Base-by-base conservation (phyloP, 35 echinoderm and acorn worm genomes). In the Chiridota heheva region DNA sequence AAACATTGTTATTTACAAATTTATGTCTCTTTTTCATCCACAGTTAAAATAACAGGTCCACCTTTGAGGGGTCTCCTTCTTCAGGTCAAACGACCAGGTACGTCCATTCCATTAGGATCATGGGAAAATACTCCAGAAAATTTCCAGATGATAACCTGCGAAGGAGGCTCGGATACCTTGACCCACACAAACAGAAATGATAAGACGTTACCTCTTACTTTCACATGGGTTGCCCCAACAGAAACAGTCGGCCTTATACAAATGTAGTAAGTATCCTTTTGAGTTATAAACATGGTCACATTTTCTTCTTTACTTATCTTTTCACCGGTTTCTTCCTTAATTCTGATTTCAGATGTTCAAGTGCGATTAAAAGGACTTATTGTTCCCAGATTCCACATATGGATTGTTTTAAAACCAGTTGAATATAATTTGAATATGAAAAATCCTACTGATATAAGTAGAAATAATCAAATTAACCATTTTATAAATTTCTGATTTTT, bases 121-220 rank as follows among this genome's bases (percentile, higher is more conserved):
- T 78, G 75, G 75, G 75, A 78, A 30, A 57, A 78, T 42, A 78
- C 62, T 40, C 75, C 75, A 78, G 51, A 59, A 25, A 60, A 31
- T 42, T 31, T 78, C 7, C 75, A 78, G 53, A 61, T 58, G 0
- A 60, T 78, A 31, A 10, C 4, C 13, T 78, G 75, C 42, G 34
- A 38, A 39, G 75, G 75, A 17, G 13, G 27, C 25, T 34, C 40
- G 0, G 62, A 30, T 41, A 60, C 75, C 16, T 60, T 78, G 17
- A 78, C 75, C 12, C 75, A 78, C 32, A 78, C 8, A n/a, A 78
- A 62, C 62, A 78, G 35, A 17, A 42, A 3, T 42, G 33, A 17
- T 43, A 78, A 78, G 58, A 24, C 36, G 17, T 78, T 78, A 62
- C 75, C 75, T 2, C 62, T 78, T 29, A 61, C 31, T 12, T 28